Conservation (phyloP, 1,140 invertebrate genomes). For the Cotesia typhae region DNA sequence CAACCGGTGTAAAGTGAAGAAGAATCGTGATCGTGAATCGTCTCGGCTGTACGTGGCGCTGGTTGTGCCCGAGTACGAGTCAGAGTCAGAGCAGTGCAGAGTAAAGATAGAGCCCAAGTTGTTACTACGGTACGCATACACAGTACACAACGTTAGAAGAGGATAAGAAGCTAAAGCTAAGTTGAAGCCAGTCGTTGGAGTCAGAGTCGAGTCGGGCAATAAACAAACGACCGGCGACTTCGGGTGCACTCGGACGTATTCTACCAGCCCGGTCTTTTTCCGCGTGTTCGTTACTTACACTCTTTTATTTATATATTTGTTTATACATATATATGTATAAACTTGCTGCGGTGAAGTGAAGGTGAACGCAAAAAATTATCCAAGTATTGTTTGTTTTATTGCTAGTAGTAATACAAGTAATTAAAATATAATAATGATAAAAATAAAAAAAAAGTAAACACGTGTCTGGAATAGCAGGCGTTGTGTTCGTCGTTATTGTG, state of each 20-base stretch:
- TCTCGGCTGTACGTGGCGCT: slow-evolving; percentile 19
- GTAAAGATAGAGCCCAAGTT: no score
- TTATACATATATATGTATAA: background rate
- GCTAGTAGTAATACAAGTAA: background rate
- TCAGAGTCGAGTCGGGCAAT: slow-evolving; percentile 36
- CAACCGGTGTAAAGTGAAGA: background rate
- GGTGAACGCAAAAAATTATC: slow-evolving; percentile 5
- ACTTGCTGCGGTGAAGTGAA: slow-evolving; percentile 10
- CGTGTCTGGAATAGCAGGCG: no score
- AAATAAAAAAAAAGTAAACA: no score
- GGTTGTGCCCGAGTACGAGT: background rate
- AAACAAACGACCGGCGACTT: slow-evolving; percentile 45
- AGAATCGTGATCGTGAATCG: slow-evolving; percentile 16
- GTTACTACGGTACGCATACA: background rate
- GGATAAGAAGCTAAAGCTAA: no score
- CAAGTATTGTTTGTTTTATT: background rate
- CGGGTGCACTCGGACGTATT: slow-evolving; percentile 33
- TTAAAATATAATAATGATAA: no score
- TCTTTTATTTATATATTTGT: background rate
- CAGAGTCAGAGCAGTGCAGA: background rate
- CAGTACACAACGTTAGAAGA: background rate
- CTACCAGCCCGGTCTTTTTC: no score
- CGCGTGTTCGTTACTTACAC: background rate
- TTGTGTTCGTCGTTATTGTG: background rate
- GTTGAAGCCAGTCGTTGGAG: slow-evolving; percentile 3